Conservation (phyloP, 2,797 vertebrate genomes). For the Orestias chungarensis region DNA sequence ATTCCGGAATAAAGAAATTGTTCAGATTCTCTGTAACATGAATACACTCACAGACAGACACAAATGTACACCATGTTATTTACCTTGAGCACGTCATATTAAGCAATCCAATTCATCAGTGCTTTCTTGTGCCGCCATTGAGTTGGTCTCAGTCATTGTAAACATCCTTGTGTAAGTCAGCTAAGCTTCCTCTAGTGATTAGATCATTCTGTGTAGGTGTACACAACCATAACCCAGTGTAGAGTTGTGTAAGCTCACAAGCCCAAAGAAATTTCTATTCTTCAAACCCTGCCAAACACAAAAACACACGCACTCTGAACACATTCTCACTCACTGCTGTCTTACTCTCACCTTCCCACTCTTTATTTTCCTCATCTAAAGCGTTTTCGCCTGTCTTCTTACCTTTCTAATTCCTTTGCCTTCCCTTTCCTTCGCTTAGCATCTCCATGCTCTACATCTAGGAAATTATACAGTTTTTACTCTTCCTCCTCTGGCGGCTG, state of each 20-base stretch:
- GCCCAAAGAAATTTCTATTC: conserved; percentile 72
- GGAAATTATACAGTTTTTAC: conserved; percentile 98
- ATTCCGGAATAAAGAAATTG: conserved; percentile 43
- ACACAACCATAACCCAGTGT: conserved; percentile 72
- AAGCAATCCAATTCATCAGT: conserved; percentile 49
- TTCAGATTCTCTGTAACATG: conserved; percentile 53
- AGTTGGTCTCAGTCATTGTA: conserved; percentile 59
- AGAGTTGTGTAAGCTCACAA: conserved; percentile 82
- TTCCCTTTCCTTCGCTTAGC: conserved; percentile 48
- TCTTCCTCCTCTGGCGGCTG: conserved; percentile 94
- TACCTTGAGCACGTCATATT: conserved; percentile 59
- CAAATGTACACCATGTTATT: conserved; percentile 58
- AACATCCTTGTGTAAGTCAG: conserved; percentile 76
- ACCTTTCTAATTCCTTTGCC: conserved; percentile 52
- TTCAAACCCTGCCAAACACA: conserved; percentile 47
- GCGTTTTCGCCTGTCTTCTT: conserved; percentile 53
- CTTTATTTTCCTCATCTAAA: conserved; percentile 54
- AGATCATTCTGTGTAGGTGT: conserved; percentile 78
- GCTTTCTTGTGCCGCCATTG: conserved; percentile 43
- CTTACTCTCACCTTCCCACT: conserved; percentile 72
- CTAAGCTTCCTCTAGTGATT: conserved; percentile 75
- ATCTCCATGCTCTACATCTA: conserved; percentile 76
- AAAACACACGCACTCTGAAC: conserved; percentile 33
- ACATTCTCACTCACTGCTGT: conserved; percentile 59
- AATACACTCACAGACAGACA: conserved; percentile 61